phyloP scores from a whole-genome alignment of 1,140 invertebrate genomes.

The Nymphalis io region DNA sequence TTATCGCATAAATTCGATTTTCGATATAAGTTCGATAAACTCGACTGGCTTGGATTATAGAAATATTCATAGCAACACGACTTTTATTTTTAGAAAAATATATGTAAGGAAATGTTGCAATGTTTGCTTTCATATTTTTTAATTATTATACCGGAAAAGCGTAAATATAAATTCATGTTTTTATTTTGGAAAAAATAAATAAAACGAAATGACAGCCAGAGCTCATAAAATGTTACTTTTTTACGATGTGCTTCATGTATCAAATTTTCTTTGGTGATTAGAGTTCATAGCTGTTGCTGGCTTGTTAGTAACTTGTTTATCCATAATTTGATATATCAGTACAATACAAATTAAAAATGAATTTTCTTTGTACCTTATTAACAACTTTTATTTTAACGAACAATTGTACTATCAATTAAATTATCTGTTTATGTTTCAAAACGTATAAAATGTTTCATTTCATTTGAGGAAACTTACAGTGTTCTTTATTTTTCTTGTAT shows the following conservation, averaged over 20 bases:
- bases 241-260: slow-evolving; percentile 19
- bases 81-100: neutral
- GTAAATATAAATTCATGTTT: neutral
- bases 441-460: too few species aligned
- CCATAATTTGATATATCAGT: neutral
- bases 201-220: slow-evolving; percentile 26
- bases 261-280: slow-evolving; percentile 31
- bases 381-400: neutral
- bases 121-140: neutral
- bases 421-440: too few species aligned
- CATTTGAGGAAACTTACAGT: too few species aligned
- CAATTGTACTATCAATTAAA: too few species aligned
- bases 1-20: too few species aligned
- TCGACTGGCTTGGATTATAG: too few species aligned
- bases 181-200: slow-evolving; percentile 22
- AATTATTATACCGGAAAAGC: slow-evolving; percentile 4
- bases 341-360: too few species aligned
- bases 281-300: slow-evolving; percentile 16
- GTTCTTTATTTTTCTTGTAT: too few species aligned
- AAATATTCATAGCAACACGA: too few species aligned
- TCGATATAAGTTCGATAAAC: too few species aligned
- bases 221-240: slow-evolving; percentile 31
- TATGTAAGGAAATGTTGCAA: neutral
- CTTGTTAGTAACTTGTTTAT: slow-evolving; percentile 1
- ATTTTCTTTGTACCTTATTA: neutral